Evolutionary conservation across 2,888 invertebrate species (phyloP).

Genomic region (Calameuta idolon): DNA sequence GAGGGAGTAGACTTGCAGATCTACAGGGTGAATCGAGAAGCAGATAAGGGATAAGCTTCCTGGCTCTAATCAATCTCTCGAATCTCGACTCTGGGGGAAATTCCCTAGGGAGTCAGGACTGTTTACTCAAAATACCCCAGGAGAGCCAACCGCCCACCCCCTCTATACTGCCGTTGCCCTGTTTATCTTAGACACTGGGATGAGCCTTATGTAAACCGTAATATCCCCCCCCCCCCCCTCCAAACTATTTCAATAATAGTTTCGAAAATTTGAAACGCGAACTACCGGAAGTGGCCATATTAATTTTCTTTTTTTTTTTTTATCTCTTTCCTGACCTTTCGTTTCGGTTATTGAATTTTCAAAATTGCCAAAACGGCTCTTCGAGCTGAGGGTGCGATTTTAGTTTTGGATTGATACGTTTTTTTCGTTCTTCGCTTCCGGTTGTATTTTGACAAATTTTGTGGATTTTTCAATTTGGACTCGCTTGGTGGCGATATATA

Average conservation of each 20-base stretch:
- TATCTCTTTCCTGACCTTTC: background rate
- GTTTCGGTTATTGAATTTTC: background rate
- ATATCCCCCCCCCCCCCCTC: slow-evolving; percentile 26
- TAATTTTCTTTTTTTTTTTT: background rate
- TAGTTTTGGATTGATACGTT: background rate
- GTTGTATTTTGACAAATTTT: background rate
- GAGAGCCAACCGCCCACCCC: background rate
- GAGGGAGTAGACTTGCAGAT: background rate
- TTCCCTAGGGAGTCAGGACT: background rate
- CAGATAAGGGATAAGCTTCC: background rate
- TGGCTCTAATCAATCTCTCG: background rate
- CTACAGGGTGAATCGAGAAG: background rate
- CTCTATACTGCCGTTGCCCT: background rate
- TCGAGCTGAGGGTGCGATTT: background rate
- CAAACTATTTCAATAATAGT: slow-evolving; percentile 46
- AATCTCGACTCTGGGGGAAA: background rate
- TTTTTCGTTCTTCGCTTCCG: background rate
- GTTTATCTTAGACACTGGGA: slow-evolving; percentile 12
- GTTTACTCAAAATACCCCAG: background rate
- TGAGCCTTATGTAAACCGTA: slow-evolving; percentile 19
- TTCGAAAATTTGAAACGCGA: background rate
- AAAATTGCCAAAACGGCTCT: background rate
- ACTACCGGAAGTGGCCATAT: background rate
- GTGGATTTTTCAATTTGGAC: background rate
- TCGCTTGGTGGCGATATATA: background rate